Evolutionary conservation across 2,888 invertebrate species (phyloP).

Genomic region (Atrina japonica): DNA sequence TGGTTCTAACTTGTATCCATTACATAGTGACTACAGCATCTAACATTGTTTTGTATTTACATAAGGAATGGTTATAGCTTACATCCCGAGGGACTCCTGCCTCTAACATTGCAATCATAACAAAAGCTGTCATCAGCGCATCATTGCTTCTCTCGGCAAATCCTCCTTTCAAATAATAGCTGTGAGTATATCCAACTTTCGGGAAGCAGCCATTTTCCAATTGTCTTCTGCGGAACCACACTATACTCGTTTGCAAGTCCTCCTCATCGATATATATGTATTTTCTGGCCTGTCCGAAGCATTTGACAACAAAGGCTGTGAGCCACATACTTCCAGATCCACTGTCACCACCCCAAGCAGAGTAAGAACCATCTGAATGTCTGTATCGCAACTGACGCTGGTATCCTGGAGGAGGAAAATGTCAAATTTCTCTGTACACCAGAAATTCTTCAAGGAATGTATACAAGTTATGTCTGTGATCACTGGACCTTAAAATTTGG

Average conservation of each 20-base stretch:
- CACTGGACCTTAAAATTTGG: no score
- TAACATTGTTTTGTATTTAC: no score
- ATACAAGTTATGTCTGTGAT: no score
- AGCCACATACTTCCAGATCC: slow-evolving; percentile 81
- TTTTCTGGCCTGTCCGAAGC: slow-evolving; percentile 84
- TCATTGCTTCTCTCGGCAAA: slow-evolving; percentile 56
- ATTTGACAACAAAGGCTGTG: slow-evolving; percentile 88
- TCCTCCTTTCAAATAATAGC: slow-evolving; percentile 76
- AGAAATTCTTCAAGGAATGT: no score
- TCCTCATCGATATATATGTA: slow-evolving; percentile 84
- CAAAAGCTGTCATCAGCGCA: slow-evolving; percentile 74
- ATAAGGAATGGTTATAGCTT: no score
- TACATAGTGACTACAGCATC: no score
- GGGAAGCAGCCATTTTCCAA: slow-evolving; percentile 90
- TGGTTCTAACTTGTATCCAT: no score
- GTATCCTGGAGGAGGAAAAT: slow-evolving; percentile 84
- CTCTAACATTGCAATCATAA: slow-evolving; percentile 73
- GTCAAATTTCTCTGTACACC: no score
- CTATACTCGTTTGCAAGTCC: slow-evolving; percentile 66
- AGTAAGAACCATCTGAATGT: slow-evolving; percentile 80
- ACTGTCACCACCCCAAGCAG: slow-evolving; percentile 75
- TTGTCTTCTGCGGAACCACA: slow-evolving; percentile 82
- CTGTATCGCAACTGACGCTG: slow-evolving; percentile 94
- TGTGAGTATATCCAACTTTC: slow-evolving; percentile 81
- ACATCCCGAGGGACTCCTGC: slow-evolving; percentile 67